Percentiles rank a stretch among this genome's conserved stretches.
Evolutionary conservation across 2,888 invertebrate species (phyloP).

Genomic region (Pandemis cinnamomeana): DNA sequence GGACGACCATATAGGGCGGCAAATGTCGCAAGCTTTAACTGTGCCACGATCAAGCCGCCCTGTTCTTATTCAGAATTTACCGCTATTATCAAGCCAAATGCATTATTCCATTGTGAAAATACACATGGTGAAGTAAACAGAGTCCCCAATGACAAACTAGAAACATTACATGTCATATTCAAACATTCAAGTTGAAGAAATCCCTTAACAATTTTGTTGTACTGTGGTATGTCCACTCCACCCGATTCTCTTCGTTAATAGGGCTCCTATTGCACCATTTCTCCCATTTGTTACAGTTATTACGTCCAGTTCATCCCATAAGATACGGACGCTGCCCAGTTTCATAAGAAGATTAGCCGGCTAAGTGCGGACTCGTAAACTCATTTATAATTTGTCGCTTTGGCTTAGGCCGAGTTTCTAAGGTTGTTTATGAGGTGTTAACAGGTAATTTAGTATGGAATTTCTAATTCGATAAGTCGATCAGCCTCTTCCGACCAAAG

Average conservation of each 20-base stretch:
- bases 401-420: constrained; percentile 52
- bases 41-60: constrained; percentile 55
- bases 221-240: not conserved
- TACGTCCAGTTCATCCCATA: constrained; percentile 53
- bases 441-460: constrained; percentile 47
- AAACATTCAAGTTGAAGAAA: not conserved
- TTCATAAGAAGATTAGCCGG: constrained; percentile 65
- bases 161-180: too few species aligned
- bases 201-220: not conserved
- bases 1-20: constrained; percentile 38
- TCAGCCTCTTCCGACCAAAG: constrained; percentile 6
- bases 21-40: constrained; percentile 56
- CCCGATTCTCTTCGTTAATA: constrained; percentile 18
- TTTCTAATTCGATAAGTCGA: constrained; percentile 53
- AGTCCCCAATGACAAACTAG: too few species aligned
- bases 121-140: not conserved
- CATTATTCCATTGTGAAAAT: not conserved
- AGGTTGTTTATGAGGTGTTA: constrained; percentile 65
- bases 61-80: not conserved
- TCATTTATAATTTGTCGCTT: constrained; percentile 61
- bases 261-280: constrained; percentile 33
- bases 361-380: constrained; percentile 58
- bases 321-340: constrained; percentile 58
- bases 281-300: constrained; percentile 54
- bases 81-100: too few species aligned